A percentile compares a stretch with the other conserved stretches of the same genome.
Evolutionary conservation across 2,888 invertebrate genomes (phyloP).

Genomic region (Hyles lineata): DNA sequence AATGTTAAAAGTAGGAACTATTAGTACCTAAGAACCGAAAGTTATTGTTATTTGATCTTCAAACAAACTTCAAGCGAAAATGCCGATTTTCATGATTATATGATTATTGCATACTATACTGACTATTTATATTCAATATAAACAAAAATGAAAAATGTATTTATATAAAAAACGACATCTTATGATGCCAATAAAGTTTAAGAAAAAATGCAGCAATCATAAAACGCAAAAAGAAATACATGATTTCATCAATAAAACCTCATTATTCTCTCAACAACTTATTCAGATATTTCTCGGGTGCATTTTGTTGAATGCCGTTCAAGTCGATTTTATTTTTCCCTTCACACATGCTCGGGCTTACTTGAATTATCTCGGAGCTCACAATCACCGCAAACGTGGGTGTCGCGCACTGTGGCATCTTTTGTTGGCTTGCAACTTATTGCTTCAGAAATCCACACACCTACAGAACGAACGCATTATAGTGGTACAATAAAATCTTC

Average conservation of each 20-base stretch:
- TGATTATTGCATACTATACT: too few species aligned
- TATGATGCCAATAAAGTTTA: too few species aligned
- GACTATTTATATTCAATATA: too few species aligned
- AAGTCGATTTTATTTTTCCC: conserved; percentile 43
- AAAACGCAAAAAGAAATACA: background rate
- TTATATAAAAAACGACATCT: too few species aligned
- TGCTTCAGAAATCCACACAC: conserved; percentile 64
- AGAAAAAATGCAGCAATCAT: background rate
- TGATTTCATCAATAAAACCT: background rate
- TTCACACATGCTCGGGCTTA: conserved; percentile 47
- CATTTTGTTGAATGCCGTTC: background rate
- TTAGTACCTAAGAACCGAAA: too few species aligned
- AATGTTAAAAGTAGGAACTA: background rate
- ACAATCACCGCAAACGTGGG: conserved; percentile 68
- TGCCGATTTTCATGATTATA: too few species aligned
- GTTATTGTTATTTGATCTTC: too few species aligned
- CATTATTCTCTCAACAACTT: conserved; percentile 13
- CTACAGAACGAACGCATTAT: conserved; percentile 59
- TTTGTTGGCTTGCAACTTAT: conserved; percentile 71
- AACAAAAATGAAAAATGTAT: too few species aligned
- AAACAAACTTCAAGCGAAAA: too few species aligned
- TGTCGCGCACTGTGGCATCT: conserved; percentile 54
- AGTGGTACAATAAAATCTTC: conserved; percentile 73
- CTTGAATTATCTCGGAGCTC: conserved; percentile 59
- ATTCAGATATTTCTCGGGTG: background rate